Evolutionary conservation across 2,797 vertebrate species (phyloP).

Genomic region (Epinephelus coioides): DNA sequence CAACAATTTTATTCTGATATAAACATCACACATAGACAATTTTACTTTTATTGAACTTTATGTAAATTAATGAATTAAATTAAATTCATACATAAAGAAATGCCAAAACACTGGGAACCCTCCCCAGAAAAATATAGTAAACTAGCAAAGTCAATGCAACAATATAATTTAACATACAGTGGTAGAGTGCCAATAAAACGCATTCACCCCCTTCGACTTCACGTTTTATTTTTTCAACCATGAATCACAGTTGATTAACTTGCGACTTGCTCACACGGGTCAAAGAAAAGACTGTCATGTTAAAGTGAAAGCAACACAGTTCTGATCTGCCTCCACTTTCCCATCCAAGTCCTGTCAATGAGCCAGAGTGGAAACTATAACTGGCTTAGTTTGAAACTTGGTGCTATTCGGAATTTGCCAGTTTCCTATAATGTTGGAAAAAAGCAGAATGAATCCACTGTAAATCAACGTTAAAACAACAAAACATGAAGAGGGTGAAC

Average conservation of each 20-base stretch:
- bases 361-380: not conserved
- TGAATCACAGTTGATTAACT: slow-evolving; percentile 6
- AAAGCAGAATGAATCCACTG: not conserved
- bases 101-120: slow-evolving; percentile 71
- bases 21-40: slow-evolving; percentile 14
- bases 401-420: not conserved
- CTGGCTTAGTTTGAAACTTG: not conserved
- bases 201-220: slow-evolving; percentile 16
- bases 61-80: slow-evolving; percentile 74
- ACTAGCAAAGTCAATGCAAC: slow-evolving; percentile 54
- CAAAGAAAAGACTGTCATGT: not conserved
- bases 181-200: slow-evolving; percentile 31
- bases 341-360: not conserved
- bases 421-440: not conserved
- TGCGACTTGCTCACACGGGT: not conserved
- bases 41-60: slow-evolving; percentile 57
- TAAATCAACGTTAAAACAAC: slow-evolving; percentile 17
- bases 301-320: no score
- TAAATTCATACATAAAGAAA: slow-evolving; percentile 74
- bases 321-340: not conserved
- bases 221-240: not conserved
- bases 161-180: slow-evolving; percentile 56
- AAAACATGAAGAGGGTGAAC: not conserved
- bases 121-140: slow-evolving; percentile 35
- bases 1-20: not conserved